A percentile compares a stretch with the other conserved stretches of the same genome.
These are phyloP conservation scores for Lepeophtheirus nordmannii DNA, from an alignment of 2,888 invertebrate species.

Conservation along the genomic window DNA sequence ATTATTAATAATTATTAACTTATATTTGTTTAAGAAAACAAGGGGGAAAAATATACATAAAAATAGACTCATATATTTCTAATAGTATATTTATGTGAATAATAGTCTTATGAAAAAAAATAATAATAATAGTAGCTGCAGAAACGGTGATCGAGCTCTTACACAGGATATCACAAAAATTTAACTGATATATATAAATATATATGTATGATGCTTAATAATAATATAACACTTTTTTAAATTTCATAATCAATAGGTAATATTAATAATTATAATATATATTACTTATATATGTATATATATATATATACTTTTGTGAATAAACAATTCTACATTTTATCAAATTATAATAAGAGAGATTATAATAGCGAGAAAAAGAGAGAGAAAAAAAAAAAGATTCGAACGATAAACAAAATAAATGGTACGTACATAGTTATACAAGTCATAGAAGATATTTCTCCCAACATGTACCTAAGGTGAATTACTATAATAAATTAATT, in stretches of 20 bases:
- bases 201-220: not conserved
- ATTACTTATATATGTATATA: not conserved
- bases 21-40: too few relatives aligned
- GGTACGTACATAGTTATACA: too few relatives aligned
- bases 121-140: too few relatives aligned
- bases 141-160: not conserved
- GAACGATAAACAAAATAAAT: too few relatives aligned
- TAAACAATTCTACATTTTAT: not conserved
- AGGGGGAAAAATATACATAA: too few relatives aligned
- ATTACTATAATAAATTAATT: not conserved
- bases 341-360: not conserved
- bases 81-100: too few relatives aligned
- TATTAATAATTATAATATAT: not conserved
- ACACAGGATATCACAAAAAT: slow-evolving; percentile 4
- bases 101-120: too few relatives aligned
- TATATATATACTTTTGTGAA: slow-evolving; percentile 1
- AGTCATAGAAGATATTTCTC: too few relatives aligned
- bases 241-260: not conserved
- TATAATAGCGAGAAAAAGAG: not conserved
- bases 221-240: not conserved
- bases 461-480: not conserved
- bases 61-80: too few relatives aligned
- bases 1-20: too few relatives aligned
- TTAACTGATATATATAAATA: not conserved
- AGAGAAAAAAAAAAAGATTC: not conserved